Base-by-base conservation (phyloP, 2,113 vertebrate species). In the Aspiorhynchus laticeps region DNA sequence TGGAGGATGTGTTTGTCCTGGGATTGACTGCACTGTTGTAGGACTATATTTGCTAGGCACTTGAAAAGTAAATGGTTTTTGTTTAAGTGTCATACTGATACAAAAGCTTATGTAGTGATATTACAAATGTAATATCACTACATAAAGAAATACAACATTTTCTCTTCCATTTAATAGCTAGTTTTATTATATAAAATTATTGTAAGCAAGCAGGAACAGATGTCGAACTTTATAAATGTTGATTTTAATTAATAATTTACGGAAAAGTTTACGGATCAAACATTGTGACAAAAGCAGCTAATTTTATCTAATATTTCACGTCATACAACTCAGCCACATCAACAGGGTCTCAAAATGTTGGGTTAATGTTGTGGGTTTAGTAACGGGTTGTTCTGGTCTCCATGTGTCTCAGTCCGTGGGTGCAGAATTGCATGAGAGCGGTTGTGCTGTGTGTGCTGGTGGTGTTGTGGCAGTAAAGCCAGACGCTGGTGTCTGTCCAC, bases 401-500 rank as follows among this genome's bases (percentile, higher is more conserved):
- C 33, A 38, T 38, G 78, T 31, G 24, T n/a, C 28, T 73, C 84
- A 43, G 46, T 71, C 26, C 7, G 15, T 8, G 26, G 36, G 75
- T 56, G n/a, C 82, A 79, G 75, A 79, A 75, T 31, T 83, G 86
- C 76, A 78, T 14, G 56, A 69, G 28, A 53, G 73, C 41, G 0
- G 65, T 67, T 26, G 38, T 76, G 74, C 21, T 43, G 38, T 69
- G 26, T 59, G 51, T 76, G 74, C 3, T 56, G n/a, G 12, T 26
- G 38, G 9, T 28, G 83, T 69, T 59, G 17, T 76, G 46, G 80
- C 10, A 71, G 17, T 80, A 83, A 65, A 88, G 90, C 90, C 93
- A 92, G 94, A 94, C 90, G 83, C 90, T 67, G 46, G 87, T 79
- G 75, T 67, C 89, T 92, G 87, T 92, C 90, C 89, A 73, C 77